These are phyloP conservation scores for Montipora capitata DNA, from an alignment of 92 coral and sea anemone genomes.

Conservation along the genomic window DNA sequence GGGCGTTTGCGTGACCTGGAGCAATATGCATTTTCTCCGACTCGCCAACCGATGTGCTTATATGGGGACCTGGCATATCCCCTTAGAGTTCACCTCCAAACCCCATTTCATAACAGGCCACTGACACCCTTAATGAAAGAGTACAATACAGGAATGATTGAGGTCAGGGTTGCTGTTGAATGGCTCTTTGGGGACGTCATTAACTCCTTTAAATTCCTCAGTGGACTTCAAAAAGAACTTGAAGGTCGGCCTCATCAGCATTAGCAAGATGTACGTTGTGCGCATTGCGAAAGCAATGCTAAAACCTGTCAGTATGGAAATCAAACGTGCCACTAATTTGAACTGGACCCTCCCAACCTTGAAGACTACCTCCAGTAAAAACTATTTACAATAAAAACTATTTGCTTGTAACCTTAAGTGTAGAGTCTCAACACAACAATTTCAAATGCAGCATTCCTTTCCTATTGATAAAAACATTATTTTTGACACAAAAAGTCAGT, in stretches of 20 bases:
- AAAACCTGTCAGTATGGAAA: constrained; percentile 29
- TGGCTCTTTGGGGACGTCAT: too few relatives aligned
- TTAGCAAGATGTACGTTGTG: constrained; percentile 8
- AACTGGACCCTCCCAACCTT: constrained; percentile 20
- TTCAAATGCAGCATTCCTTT: not conserved
- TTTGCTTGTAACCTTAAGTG: not conserved
- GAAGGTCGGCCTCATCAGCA: too few relatives aligned
- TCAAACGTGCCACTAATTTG: constrained; percentile 13
- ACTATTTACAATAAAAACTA: not conserved
- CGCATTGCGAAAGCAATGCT: constrained; percentile 22
- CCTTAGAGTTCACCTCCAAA: not conserved
- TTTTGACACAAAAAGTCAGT: not conserved
- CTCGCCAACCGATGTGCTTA: too few relatives aligned
- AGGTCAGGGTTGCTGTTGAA: constrained; percentile 5
- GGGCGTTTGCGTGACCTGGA: not conserved
- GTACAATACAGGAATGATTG: constrained; percentile 13
- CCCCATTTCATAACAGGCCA: constrained; percentile 9
- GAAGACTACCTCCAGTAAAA: constrained; percentile 26
- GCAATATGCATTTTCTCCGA: too few relatives aligned
- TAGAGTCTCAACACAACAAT: not conserved
- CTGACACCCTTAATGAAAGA: constrained; percentile 4
- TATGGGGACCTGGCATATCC: too few relatives aligned
- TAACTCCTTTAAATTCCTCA: too few relatives aligned
- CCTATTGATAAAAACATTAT: not conserved
- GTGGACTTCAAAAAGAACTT: too few relatives aligned